phyloP scores from a whole-genome alignment of 2,888 invertebrate species.

The Notodonta dromedarius region DNA sequence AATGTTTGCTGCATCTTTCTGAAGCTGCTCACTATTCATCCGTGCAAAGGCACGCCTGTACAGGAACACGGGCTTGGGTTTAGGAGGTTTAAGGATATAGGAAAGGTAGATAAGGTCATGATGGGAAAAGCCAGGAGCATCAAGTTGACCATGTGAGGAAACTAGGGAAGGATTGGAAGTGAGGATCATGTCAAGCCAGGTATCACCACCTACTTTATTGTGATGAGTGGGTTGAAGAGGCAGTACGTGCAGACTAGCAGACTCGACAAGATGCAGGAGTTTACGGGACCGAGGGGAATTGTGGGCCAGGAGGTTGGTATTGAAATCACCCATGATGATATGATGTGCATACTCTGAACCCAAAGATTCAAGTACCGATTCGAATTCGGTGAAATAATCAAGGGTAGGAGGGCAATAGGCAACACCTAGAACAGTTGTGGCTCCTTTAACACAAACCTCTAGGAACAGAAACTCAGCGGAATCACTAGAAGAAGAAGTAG shows the following conservation, averaged over 20 bases:
- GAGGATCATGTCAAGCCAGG: slow-evolving; percentile 19
- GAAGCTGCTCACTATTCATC: no score
- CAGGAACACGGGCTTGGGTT: not conserved
- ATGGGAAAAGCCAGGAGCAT: slow-evolving; percentile 17
- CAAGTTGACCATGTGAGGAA: slow-evolving; percentile 15
- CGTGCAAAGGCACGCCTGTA: no score
- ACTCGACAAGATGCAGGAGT: slow-evolving; percentile 8
- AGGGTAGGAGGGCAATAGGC: slow-evolving; percentile 21
- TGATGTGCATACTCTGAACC: slow-evolving; percentile 15
- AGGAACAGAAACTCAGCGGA: slow-evolving; percentile 16
- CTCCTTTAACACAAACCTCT: slow-evolving; percentile 8
- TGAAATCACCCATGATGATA: slow-evolving; percentile 25
- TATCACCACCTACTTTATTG: slow-evolving; percentile 9
- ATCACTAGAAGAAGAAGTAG: not conserved
- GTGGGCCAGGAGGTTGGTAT: slow-evolving; percentile 12
- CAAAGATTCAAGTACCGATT: slow-evolving; percentile 13
- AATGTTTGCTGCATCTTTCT: no score
- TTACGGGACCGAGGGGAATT: slow-evolving; percentile 9
- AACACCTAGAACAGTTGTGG: slow-evolving; percentile 17
- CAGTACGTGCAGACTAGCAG: slow-evolving; percentile 11
- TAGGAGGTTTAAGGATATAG: slow-evolving; percentile 7
- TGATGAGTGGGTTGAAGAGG: slow-evolving; percentile 19
- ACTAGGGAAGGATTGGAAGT: slow-evolving; percentile 13
- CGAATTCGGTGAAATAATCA: slow-evolving; percentile 19
- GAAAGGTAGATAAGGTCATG: slow-evolving; percentile 8